Percentiles rank a stretch among this genome's conserved stretches.
Conservation (phyloP, 2,113 vertebrate species). For the Osmerus mordax region DNA sequence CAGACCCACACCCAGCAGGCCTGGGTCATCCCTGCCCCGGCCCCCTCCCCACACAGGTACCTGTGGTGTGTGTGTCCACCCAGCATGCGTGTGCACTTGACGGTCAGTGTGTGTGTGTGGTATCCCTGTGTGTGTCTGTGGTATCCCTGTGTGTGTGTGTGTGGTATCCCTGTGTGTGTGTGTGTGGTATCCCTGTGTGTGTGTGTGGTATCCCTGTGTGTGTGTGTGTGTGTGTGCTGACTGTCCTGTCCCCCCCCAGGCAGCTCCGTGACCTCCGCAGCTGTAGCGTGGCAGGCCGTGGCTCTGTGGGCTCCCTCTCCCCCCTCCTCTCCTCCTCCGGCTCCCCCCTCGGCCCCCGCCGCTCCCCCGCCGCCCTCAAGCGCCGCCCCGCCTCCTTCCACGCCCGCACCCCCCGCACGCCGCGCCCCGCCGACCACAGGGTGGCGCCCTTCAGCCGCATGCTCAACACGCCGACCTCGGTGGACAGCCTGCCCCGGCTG, state of each 20-base stretch:
- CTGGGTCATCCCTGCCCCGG: slow-evolving; percentile 90
- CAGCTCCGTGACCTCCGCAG: slow-evolving; percentile 81
- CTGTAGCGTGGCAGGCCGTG: slow-evolving; percentile 71
- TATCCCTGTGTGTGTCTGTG: too few relatives aligned
- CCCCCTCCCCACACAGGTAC: slow-evolving; percentile 86
- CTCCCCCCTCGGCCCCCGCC: slow-evolving; percentile 77
- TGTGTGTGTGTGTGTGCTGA: neutral
- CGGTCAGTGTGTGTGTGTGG: too few relatives aligned
- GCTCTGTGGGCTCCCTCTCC: slow-evolving; percentile 78
- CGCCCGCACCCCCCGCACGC: slow-evolving; percentile 82
- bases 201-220: too few relatives aligned
- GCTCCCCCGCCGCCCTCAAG: slow-evolving; percentile 81
- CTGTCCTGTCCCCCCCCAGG: slow-evolving; percentile 67
- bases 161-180: too few relatives aligned
- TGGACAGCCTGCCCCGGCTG: slow-evolving; percentile 91
- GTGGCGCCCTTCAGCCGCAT: slow-evolving; percentile 89
- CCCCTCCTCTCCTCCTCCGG: slow-evolving; percentile 76
- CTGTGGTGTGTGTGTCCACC: slow-evolving; percentile 5
- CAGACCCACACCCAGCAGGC: slow-evolving; percentile 56
- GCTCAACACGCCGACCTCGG: slow-evolving; percentile 88
- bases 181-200: too few relatives aligned
- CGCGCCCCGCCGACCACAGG: slow-evolving; percentile 90
- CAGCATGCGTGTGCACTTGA: neutral
- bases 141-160: too few relatives aligned
- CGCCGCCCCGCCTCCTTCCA: slow-evolving; percentile 85